Evolutionary conservation across 2,888 invertebrate species (phyloP).

Genomic region (Campoplex nolae): DNA sequence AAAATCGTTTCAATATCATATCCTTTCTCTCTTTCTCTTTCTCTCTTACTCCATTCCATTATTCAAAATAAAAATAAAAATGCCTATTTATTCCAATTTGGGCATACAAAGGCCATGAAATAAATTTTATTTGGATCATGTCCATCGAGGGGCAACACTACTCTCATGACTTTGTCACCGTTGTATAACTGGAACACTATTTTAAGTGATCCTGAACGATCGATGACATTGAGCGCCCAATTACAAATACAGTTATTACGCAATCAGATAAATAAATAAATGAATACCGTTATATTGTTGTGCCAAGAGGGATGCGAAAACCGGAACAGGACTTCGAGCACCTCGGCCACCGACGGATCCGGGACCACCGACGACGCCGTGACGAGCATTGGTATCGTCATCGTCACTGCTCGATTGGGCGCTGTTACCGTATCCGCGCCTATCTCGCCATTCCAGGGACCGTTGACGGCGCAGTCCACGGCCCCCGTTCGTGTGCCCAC

Average conservation of each 20-base stretch:
- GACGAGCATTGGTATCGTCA: conserved; percentile 78
- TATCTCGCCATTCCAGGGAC: conserved; percentile 87
- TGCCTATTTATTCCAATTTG: no score
- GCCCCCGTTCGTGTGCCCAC: conserved; percentile 81
- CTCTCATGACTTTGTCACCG: no score
- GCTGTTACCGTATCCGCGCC: conserved; percentile 87
- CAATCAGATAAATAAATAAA: background rate
- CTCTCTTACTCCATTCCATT: no score
- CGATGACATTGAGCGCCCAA: background rate
- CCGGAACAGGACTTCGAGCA: conserved; percentile 79
- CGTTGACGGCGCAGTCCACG: conserved; percentile 85
- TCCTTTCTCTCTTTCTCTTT: no score
- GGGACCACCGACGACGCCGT: conserved; percentile 73
- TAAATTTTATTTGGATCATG: no score
- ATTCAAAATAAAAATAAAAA: no score
- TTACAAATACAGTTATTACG: background rate
- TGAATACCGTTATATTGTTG: conserved; percentile 78
- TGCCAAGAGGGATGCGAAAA: conserved; percentile 78
- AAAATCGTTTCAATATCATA: no score
- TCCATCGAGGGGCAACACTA: no score
- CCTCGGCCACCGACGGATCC: conserved; percentile 74
- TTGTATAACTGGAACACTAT: no score
- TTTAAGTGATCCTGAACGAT: no score
- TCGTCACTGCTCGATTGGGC: conserved; percentile 82
- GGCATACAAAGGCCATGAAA: no score